Evolutionary conservation across 2,888 invertebrate genomes (phyloP), one percentile per base, ranked within the genome.

Genomic region (Leucophora obtusa): DNA sequence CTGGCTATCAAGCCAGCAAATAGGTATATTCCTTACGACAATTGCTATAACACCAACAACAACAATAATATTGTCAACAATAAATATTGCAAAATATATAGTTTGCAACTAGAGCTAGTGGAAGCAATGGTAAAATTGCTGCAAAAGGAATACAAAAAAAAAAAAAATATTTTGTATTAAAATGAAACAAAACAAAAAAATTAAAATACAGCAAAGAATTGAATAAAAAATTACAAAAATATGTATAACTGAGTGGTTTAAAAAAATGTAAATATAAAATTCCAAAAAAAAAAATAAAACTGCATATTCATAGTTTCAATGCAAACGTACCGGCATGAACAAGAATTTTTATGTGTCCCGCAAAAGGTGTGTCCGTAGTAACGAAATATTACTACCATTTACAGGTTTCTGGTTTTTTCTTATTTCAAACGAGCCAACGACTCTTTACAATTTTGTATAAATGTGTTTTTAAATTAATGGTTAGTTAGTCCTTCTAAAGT

Each of bases 51-150:
- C 54, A 66, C 15, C 17, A 28, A 63, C 58, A 63, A 65, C 21
- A 76, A 53, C 75, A 84, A 77, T 84, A 84, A 82, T 83, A 82
- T 83, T 84, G 86, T 82, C 82, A 80, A 79, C 78, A 63, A 75
- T 79, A 82, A 78, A 75, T 82, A 78, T 79, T 72, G 43, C 54
- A 71, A 62, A 56, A 71, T 82, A 47, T 82, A 76, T 70, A 51
- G 21, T 18, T 28, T 38, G 58, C 21, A 53, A 53, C 59, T 35
- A 56, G 38, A 72, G 59, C 74, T 62, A 38, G 66, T 59, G 59
- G 54, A 72, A 50, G 69, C 54, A 71, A 77, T 53, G 71, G 69
- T 74, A 70, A 80, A 65, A 53, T 66, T 33, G 33, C 15, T 58
- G 3, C 28, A 28, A 4, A 7, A 24, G 24, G 24, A 24, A 1